Base-by-base conservation (phyloP, 2,113 vertebrate genomes). In the Corythaixoides concolor region DNA sequence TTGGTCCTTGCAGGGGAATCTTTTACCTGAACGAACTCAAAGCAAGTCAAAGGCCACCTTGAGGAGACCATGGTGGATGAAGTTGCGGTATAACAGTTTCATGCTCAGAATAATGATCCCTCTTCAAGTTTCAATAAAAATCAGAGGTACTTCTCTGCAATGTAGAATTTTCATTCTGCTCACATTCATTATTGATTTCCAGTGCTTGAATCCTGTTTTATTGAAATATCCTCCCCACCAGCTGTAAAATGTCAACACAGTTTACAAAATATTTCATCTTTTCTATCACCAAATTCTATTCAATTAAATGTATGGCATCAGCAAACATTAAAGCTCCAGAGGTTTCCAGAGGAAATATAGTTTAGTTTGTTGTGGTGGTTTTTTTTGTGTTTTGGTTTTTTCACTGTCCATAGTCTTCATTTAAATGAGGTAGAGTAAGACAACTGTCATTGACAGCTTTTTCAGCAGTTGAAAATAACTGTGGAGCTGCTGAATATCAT, bases 121-220 rank as follows among this genome's bases (percentile, higher is more conserved):
- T 92, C 58, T 96, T 97, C 69, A 60, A 85, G 60, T 96, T 96
- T 89, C 77, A 96, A 91, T 69, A 96, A 90, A 95, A 96, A 97
- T 89, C 85, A 95, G 70, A 41, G 14, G 43, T 86, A 95, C 26
- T 89, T 96, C 90, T 94, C 93, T 94, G 60, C 91, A 97, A 72
- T 70, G 75, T 35, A 60, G 47, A 81, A 79, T 95, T 97, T 95
- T 97, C 56, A 97, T 97, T 95, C 94, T 85, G 58, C 52, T 97
- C 92, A 97, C 88, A 95, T 91, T 96, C 93, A 94, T 96, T 96
- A 95, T 97, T 96, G 96, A 98, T 97, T 98, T 97, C 59, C 49
- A 96, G 93, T 76, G 80, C 64, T 90, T 2, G 6, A 95, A 96
- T 97, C 91, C 6, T 93, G 69, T 97, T 96, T 98, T 97, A 97